Conservation (phyloP, 2,797 vertebrate species). For the Clarias platycephalus region DNA sequence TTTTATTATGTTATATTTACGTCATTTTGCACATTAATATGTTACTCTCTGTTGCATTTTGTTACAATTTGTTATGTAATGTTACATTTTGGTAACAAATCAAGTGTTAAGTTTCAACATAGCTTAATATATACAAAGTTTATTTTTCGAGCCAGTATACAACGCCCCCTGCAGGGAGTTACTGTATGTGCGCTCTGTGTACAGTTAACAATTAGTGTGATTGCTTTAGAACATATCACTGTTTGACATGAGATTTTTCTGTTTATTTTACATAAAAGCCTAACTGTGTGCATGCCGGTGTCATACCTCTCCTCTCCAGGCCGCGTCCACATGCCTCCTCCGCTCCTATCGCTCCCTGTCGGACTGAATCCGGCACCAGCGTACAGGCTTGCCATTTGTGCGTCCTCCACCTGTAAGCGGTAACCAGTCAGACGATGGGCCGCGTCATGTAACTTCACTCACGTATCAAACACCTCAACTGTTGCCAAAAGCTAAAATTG, state of each 20-base stretch:
- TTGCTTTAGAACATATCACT: not conserved
- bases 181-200: not conserved
- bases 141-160: not conserved
- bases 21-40: too few species aligned
- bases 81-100: too few species aligned
- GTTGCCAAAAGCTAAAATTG: not conserved
- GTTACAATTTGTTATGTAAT: too few species aligned
- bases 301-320: constrained; percentile 86
- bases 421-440: constrained; percentile 9
- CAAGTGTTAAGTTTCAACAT: too few species aligned
- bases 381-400: constrained; percentile 88
- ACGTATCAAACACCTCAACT: not conserved
- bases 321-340: constrained; percentile 85
- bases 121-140: too few species aligned
- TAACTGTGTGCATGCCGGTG: constrained; percentile 13
- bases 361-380: constrained; percentile 83
- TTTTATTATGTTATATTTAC: too few species aligned
- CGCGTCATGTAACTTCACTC: not conserved
- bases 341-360: constrained; percentile 70
- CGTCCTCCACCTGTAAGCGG: constrained; percentile 80
- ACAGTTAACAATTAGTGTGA: not conserved
- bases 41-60: too few species aligned
- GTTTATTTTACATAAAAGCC: not conserved
- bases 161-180: not conserved
- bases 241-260: not conserved